Conservation (phyloP, 2,113 vertebrate species). For the Forbesichthys agassizii region DNA sequence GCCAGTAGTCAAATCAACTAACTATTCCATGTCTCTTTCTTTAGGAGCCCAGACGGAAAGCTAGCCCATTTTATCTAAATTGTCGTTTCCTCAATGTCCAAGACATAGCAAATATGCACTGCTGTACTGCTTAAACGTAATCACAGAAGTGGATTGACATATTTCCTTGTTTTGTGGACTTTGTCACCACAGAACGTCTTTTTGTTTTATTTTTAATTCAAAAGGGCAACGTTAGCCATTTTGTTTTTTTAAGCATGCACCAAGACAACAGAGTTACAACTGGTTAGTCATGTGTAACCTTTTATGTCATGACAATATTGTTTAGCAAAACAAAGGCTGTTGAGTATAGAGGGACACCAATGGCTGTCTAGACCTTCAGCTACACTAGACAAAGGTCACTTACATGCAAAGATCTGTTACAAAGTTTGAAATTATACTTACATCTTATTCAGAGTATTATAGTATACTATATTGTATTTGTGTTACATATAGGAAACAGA, state of each 20-base stretch:
- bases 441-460: too few relatives aligned
- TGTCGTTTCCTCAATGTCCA: conserved; percentile 64
- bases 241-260: background rate
- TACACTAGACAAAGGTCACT: too few relatives aligned
- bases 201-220: conserved; percentile 54
- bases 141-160: background rate
- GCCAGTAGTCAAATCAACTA: conserved; percentile 34
- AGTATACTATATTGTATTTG: too few relatives aligned
- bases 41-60: conserved; percentile 26
- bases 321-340: conserved; percentile 30
- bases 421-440: too few relatives aligned
- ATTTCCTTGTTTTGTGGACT: conserved; percentile 49
- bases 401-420: too few relatives aligned
- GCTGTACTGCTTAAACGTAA: conserved; percentile 5
- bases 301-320: background rate
- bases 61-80: conserved; percentile 62
- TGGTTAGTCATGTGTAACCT: background rate
- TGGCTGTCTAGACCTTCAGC: conserved; percentile 28
- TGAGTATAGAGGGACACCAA: conserved; percentile 21
- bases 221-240: conserved; percentile 9
- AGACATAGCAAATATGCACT: conserved; percentile 6
- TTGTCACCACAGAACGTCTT: conserved; percentile 51
- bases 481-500: too few relatives aligned
- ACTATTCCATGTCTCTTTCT: conserved; percentile 50
- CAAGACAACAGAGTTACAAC: conserved; percentile 1